A percentile compares a stretch with the other conserved stretches of the same genome.
Conservation (phyloP, 1,140 invertebrate genomes). For the Drosophila tristis region DNA sequence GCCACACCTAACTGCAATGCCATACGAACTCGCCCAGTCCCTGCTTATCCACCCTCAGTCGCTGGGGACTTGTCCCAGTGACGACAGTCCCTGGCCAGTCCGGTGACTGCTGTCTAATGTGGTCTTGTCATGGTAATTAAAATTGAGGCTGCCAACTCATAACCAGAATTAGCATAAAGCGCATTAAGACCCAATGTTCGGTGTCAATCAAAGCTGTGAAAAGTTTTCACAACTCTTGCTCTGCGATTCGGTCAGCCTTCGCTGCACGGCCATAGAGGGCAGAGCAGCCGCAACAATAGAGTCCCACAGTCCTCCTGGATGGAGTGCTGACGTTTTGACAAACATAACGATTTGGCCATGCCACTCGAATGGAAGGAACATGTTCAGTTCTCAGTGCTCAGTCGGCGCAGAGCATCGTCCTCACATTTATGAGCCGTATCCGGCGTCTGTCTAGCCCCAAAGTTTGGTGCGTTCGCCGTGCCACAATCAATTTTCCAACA, state of each 20-base stretch:
- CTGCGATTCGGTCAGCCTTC: conserved; percentile 2
- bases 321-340: conserved; percentile 79
- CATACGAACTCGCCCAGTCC: no score
- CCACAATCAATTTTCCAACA: conserved; percentile 55
- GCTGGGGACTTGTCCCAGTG: no score
- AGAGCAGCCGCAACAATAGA: conserved; percentile 16
- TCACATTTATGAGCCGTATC: conserved; percentile 24
- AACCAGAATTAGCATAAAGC: conserved; percentile 81
- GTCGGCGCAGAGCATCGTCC: conserved; percentile 36
- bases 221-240: conserved; percentile 72
- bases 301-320: conserved; percentile 15
- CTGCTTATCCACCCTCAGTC: background rate
- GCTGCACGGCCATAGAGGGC: conserved; percentile 19
- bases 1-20: no score
- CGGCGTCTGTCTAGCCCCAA: conserved; percentile 4
- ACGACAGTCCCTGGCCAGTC: conserved; percentile 7
- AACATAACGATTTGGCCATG: conserved; percentile 66
- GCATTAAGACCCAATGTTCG: conserved; percentile 79
- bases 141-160: conserved; percentile 62
- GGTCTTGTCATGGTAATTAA: conserved; percentile 72
- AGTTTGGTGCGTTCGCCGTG: conserved; percentile 30
- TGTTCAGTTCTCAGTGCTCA: conserved; percentile 42
- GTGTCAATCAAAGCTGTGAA: conserved; percentile 74
- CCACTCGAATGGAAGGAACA: conserved; percentile 46
- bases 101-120: conserved; percentile 38